Conservation (phyloP, 2,888 invertebrate species). For the Beris chalybata region DNA sequence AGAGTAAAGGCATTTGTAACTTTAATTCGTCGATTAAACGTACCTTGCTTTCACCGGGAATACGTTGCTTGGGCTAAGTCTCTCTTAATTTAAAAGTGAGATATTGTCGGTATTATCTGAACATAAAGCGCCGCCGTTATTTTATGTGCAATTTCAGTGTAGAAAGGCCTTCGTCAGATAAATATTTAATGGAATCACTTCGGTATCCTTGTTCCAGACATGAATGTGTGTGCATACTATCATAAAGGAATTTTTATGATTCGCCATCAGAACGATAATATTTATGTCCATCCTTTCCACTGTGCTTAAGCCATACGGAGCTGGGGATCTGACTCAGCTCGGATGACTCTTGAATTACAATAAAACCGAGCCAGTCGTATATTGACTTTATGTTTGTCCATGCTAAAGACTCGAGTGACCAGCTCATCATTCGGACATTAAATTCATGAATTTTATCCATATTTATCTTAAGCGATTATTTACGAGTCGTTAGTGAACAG, state of each 20-base stretch:
- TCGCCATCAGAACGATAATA: background rate
- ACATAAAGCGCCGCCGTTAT: background rate
- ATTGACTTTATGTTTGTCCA: too few relatives aligned
- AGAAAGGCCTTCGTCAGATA: constrained; percentile 1
- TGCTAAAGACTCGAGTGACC: too few relatives aligned
- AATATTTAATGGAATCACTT: constrained; percentile 17
- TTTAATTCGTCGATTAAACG: constrained; percentile 26
- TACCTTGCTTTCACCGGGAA: constrained; percentile 4
- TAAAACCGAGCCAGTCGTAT: too few relatives aligned
- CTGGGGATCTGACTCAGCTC: too few relatives aligned
- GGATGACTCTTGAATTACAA: too few relatives aligned
- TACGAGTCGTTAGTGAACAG: too few relatives aligned
- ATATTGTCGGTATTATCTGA: constrained; percentile 5
- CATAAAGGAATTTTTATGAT: constrained; percentile 1
- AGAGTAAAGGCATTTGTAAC: constrained; percentile 9
- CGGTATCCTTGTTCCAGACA: background rate
- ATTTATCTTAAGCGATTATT: too few relatives aligned
- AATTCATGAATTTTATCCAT: too few relatives aligned
- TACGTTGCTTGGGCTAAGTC: background rate
- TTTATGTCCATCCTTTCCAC: too few relatives aligned
- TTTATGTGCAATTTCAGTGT: background rate
- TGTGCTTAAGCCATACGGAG: too few relatives aligned
- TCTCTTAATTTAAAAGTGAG: constrained; percentile 13
- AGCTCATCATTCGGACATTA: too few relatives aligned
- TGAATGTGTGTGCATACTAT: background rate